Evolutionary conservation across 2,888 invertebrate genomes (phyloP), one percentile per base, ranked within the genome.

Genomic region (Carpatolechia fugitivella): DNA sequence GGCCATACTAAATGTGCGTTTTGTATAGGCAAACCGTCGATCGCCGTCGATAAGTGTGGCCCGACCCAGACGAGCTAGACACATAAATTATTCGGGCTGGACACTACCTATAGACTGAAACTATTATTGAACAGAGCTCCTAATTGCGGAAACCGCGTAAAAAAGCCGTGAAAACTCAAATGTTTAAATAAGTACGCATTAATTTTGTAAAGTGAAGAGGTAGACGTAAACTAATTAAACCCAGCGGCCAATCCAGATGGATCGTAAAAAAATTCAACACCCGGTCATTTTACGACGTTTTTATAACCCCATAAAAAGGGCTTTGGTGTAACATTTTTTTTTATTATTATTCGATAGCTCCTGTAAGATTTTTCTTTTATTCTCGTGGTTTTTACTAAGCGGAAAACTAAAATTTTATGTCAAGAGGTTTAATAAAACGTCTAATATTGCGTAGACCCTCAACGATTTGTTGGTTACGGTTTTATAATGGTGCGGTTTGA

Each of bases 221-320:
- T 24, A 44, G n/a, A 44, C 29, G 24, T 44, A 44, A 44, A 20
- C 44, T 44, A 20, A 44, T 44, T 44, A 44, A 2, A 3, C n/a
- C 20, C 4, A 11, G 11, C 24, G 14, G 29, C 20, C n/a, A 20
- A 44, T 20, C 44, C 24, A 20, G 11, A 44, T n/a, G n/a, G 54
- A 38, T 14, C 35, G 10, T 20, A 18, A 24, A 44, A 44, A 44
- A 29, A 18, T 44, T 44, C 13, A 44, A 20, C 44, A 8, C 33
- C 13, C 36, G 50, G 50, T 50, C 50, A 50, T 50, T 49, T 50
- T 50, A 50, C 31, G 35, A 50, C 18, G 14, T 18, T 52, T 52
- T 56, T 56, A 56, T 53, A n/a, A 29, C 30, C 38, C 38, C 33
- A 48, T 56, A 56, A 56, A 55, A 56, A 52, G 56, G 56, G 53